Evolutionary conservation across 2,888 invertebrate species (phyloP).

Genomic region (Tetragonula carbonaria): DNA sequence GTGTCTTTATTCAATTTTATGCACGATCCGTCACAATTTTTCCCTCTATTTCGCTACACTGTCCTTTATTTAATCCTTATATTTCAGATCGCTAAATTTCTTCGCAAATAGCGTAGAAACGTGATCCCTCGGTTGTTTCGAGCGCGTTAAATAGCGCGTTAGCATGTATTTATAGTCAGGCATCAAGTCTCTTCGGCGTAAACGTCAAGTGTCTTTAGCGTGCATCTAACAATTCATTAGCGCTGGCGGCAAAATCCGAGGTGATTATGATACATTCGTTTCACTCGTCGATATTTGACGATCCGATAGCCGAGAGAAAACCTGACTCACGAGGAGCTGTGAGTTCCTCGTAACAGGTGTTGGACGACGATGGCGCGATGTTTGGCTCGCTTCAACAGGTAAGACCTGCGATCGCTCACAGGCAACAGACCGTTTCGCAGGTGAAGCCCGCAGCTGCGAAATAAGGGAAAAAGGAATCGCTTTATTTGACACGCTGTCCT

Average conservation of each 20-base stretch:
- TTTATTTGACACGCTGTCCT: conserved; percentile 67
- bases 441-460: conserved; percentile 74
- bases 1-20: neutral
- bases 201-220: conserved; percentile 5
- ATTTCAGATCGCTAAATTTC: neutral
- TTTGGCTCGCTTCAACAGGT: conserved; percentile 71
- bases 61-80: no score
- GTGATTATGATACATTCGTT: conserved; percentile 29
- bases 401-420: conserved; percentile 63
- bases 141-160: neutral
- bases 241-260: neutral
- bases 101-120: neutral
- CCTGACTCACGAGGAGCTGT: conserved; percentile 55
- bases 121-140: conserved; percentile 4
- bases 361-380: conserved; percentile 62
- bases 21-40: neutral
- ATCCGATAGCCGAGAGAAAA: conserved; percentile 43
- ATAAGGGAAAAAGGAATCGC: conserved; percentile 63
- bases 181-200: neutral
- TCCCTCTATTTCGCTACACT: neutral
- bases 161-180: neutral
- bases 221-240: neutral
- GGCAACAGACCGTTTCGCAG: conserved; percentile 73
- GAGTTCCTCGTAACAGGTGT: conserved; percentile 70
- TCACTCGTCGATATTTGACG: conserved; percentile 44